Base-by-base conservation (phyloP, 2,113 vertebrate genomes). In the Mesoclemmys tuberculata region DNA sequence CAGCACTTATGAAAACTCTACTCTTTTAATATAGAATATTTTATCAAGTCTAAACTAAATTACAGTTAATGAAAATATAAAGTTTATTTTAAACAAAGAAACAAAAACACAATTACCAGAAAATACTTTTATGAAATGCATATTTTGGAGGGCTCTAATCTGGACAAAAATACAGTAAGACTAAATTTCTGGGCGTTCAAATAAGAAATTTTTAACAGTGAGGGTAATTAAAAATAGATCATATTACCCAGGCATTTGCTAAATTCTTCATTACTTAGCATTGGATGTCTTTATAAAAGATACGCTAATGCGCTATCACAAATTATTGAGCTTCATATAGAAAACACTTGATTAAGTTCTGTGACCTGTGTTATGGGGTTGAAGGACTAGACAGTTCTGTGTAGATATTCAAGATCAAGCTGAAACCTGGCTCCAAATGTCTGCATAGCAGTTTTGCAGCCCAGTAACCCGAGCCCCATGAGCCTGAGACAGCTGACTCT, bases 201-300 rank as follows among this genome's bases (percentile, higher is more conserved):
- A 79, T 48, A 49, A 79, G 26, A 22, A 16, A 38, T 71, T 71
- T 68, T 71, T 49, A 48, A 79, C 64, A 38, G 35, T 38, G 64
- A 38, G 7, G 26, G 12, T 16, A 79, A 61, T 61, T 31, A 61
- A 31, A 61, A 27, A 12, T 31, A 26, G 56, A 44, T 24, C 38
- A 44, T 41, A 77, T 44, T 77, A 44, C 74, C 41, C 29, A 29
- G 56, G 56, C 27, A 52, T 16, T 3, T 58, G 56, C 5, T 58
- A 29, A 58, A 87, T 95, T 91, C 56, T 61, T 61, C 41, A 27
- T 85, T 92, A 96, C 91, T 87, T 94, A 84, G 68, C 24, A 27
- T 58, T 26, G 11, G 8, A 29, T 29, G 29, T 27, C 56, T 27
- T 29, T 93, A 85, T 82, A 24, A 51, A 90, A 58, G 64, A 87